Evolutionary conservation across 2,888 invertebrate species (phyloP).

Genomic region (Spilarctia lutea): DNA sequence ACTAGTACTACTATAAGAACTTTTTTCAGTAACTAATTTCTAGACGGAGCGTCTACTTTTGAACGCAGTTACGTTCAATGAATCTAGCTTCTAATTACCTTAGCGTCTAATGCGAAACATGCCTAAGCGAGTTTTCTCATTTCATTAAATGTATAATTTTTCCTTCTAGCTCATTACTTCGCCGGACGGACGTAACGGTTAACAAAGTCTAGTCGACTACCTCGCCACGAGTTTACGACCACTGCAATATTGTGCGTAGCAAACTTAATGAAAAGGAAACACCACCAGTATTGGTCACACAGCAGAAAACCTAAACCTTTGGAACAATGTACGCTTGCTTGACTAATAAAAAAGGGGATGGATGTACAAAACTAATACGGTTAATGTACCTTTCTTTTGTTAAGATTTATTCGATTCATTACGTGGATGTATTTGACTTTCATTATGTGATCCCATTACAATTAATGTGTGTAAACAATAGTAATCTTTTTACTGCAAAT

Average conservation of each 20-base stretch:
- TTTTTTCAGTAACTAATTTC: constrained; percentile 36
- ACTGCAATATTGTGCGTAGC: constrained; percentile 80
- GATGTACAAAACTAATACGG: constrained; percentile 18
- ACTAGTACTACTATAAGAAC: constrained; percentile 34
- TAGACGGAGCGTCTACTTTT: constrained; percentile 25
- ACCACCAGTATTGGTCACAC: constrained; percentile 64
- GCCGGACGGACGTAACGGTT: constrained; percentile 56
- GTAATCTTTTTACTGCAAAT: neutral
- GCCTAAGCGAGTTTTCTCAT: constrained; percentile 60
- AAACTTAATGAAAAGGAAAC: constrained; percentile 82
- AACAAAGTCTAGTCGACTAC: constrained; percentile 64
- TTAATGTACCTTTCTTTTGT: constrained; percentile 14
- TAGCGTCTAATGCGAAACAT: constrained; percentile 39
- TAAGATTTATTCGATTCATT: constrained; percentile 14
- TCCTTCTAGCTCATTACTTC: constrained; percentile 74
- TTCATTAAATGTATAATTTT: constrained; percentile 79
- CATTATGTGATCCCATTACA: neutral
- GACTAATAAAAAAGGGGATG: constrained; percentile 15
- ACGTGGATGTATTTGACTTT: neutral
- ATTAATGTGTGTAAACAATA: neutral
- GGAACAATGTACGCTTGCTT: constrained; percentile 38
- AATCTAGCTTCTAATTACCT: constrained; percentile 38
- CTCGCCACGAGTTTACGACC: constrained; percentile 76
- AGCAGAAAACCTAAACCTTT: constrained; percentile 58
- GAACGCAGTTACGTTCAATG: constrained; percentile 42